A percentile compares a stretch with the other conserved stretches of the same genome.
These are phyloP conservation scores for Polymixis lichenea DNA, from an alignment of 2,888 invertebrate species.

Conservation along the genomic window DNA sequence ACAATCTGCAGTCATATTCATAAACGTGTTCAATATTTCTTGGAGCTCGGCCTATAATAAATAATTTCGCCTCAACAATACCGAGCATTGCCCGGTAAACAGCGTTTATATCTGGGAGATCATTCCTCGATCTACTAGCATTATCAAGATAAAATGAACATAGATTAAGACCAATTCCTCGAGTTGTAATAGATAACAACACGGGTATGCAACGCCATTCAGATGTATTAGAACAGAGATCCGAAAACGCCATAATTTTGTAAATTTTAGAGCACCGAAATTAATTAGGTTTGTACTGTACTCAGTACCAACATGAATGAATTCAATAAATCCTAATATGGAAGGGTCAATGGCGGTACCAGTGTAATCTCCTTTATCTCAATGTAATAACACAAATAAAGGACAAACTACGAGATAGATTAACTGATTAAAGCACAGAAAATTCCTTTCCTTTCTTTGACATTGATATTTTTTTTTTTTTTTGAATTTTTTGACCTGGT, in stretches of 20 bases:
- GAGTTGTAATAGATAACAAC: constrained; percentile 26
- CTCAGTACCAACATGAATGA: too few species aligned
- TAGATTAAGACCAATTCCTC: constrained; percentile 30
- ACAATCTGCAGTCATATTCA: neutral
- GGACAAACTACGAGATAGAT: too few species aligned
- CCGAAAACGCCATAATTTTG: neutral
- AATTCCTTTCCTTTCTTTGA: too few species aligned
- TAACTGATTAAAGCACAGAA: too few species aligned
- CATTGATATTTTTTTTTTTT: too few species aligned
- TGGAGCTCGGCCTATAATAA: accelerated
- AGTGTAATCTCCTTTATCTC: too few species aligned
- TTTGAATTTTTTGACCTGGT: too few species aligned
- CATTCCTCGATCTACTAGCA: neutral
- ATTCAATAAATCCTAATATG: too few species aligned
- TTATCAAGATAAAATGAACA: constrained; percentile 21
- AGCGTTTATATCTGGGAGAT: constrained; percentile 23
- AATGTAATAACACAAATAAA: too few species aligned
- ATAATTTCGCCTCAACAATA: constrained; percentile 12
- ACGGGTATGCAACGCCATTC: neutral
- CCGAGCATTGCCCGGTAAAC: constrained; percentile 31
- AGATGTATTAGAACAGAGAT: neutral
- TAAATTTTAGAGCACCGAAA: neutral
- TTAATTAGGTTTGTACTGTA: neutral
- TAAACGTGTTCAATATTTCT: neutral
- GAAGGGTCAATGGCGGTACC: too few species aligned